Percentiles rank a stretch among this genome's conserved stretches.
Conservation (phyloP, 2,888 invertebrate genomes). For the Ophioninae sp. region DNA sequence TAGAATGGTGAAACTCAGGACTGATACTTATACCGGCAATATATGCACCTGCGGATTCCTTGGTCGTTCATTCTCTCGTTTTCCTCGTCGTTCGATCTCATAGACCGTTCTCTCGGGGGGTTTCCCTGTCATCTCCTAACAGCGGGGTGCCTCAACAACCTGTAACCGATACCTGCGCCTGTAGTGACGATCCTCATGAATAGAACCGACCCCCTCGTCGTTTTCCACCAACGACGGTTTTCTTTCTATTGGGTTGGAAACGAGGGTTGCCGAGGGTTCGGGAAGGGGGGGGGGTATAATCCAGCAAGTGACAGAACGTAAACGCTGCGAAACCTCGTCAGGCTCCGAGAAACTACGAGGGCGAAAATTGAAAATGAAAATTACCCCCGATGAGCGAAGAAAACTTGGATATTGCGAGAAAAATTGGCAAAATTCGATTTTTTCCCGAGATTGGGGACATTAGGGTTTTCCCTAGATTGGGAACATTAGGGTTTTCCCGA, state of each 20-base stretch:
- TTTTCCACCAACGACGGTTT: conserved; percentile 49
- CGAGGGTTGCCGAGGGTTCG: too few species aligned
- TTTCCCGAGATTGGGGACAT: too few species aligned
- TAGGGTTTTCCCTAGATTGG: too few species aligned
- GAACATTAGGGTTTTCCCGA: too few species aligned
- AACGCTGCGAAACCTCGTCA: background rate
- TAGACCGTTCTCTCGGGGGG: conserved; percentile 18
- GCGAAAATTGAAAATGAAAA: too few species aligned
- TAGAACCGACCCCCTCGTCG: conserved; percentile 19
- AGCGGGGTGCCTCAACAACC: conserved; percentile 60
- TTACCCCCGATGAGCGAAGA: too few species aligned
- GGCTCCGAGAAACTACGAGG: background rate
- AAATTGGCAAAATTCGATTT: too few species aligned
- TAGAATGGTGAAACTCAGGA: conserved; percentile 19
- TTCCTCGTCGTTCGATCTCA: conserved; percentile 36
- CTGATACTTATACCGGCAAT: conserved; percentile 47
- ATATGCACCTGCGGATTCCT: conserved; percentile 59
- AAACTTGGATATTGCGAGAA: too few species aligned
- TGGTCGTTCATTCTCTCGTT: conserved; percentile 59
- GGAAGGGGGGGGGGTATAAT: background rate
- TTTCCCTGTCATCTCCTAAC: conserved; percentile 47
- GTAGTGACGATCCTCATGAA: conserved; percentile 56
- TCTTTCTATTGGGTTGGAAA: background rate
- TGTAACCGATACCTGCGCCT: conserved; percentile 67
- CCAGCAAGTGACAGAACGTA: background rate